These are phyloP conservation scores for Meloidogyne chitwoodi DNA, from an alignment of 1,140 invertebrate genomes.

Conservation along the genomic window DNA sequence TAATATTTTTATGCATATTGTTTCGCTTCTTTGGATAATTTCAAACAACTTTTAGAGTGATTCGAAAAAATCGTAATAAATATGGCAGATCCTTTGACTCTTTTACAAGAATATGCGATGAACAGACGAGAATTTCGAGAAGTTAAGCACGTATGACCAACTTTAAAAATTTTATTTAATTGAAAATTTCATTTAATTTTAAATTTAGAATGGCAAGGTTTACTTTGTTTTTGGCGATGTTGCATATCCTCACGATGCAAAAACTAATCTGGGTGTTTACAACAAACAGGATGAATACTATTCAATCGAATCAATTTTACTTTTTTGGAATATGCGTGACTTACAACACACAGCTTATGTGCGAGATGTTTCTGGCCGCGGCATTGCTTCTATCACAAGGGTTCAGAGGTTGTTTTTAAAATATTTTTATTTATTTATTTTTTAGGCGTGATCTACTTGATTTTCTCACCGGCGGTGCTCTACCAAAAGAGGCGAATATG, in stretches of 20 bases:
- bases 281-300: slow-evolving; percentile 42
- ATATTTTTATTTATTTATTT: slow-evolving; percentile 9
- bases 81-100: slow-evolving; percentile 33
- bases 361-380: slow-evolving; percentile 39
- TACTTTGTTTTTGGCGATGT: slow-evolving; percentile 42
- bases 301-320: slow-evolving; percentile 40
- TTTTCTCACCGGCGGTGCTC: slow-evolving; percentile 27
- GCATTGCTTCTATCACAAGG: slow-evolving; percentile 39
- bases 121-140: slow-evolving; percentile 23
- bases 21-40: neutral
- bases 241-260: slow-evolving; percentile 37
- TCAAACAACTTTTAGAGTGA: neutral
- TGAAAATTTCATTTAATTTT: slow-evolving; percentile 4
- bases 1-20: too few species aligned
- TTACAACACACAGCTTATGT: slow-evolving; percentile 38
- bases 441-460: slow-evolving; percentile 31
- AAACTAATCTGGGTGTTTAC: slow-evolving; percentile 37
- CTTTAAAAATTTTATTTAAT: neutral
- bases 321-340: slow-evolving; percentile 36
- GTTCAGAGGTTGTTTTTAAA: slow-evolving; percentile 32
- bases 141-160: slow-evolving; percentile 20
- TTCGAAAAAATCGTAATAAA: neutral
- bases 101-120: slow-evolving; percentile 36
- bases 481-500: slow-evolving; percentile 38
- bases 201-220: slow-evolving; percentile 29